These are phyloP conservation scores for Acrocyrtus sp. DNA, from an alignment of 2,888 invertebrate genomes.

Conservation along the genomic window DNA sequence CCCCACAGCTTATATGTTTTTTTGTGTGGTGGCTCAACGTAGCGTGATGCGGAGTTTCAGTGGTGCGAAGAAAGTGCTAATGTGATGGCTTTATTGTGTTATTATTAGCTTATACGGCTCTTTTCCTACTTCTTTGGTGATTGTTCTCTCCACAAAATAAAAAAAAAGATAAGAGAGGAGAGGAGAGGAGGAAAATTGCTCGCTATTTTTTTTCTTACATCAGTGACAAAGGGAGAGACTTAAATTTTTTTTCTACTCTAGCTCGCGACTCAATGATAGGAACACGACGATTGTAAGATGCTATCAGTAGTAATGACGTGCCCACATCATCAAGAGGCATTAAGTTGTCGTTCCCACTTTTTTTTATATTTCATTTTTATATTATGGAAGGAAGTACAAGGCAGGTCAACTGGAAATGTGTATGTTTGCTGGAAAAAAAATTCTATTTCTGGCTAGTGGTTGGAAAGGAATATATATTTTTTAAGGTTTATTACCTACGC, in stretches of 20 bases:
- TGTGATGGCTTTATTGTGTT: conserved; percentile 43
- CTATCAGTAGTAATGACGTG: conserved; percentile 22
- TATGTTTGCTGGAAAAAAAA: too few relatives aligned
- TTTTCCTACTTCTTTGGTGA: background rate
- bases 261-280: background rate
- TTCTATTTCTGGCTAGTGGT: background rate
- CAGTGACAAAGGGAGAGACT: background rate
- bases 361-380: too few relatives aligned
- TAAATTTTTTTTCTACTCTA: background rate
- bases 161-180: background rate
- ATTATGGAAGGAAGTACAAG: too few relatives aligned
- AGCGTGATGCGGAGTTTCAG: background rate
- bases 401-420: too few relatives aligned
- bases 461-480: background rate
- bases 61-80: conserved; percentile 15
- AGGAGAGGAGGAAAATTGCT: background rate
- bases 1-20: too few relatives aligned
- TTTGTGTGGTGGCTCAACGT: background rate
- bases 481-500: too few relatives aligned
- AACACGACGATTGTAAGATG: conserved; percentile 1
- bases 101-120: conserved; percentile 31
- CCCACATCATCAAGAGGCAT: conserved; percentile 45
- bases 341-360: conserved; percentile 33
- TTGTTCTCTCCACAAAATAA: background rate
- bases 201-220: background rate